Conservation (phyloP, 2,888 invertebrate genomes). For the Oligia latruncula region DNA sequence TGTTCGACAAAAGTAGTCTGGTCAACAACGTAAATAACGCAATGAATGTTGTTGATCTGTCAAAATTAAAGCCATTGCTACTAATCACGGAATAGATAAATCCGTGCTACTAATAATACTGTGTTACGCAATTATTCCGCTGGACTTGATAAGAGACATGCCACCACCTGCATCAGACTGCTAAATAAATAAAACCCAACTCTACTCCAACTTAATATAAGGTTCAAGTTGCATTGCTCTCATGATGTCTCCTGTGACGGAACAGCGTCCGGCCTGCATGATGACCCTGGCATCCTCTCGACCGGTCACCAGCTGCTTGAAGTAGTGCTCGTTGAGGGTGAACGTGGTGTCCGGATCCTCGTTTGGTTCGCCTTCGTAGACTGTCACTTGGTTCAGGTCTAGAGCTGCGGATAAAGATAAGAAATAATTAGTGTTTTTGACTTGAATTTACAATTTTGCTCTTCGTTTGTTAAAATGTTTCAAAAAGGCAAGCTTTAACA, state of each 20-base stretch:
- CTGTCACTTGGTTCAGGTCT: conserved; percentile 83
- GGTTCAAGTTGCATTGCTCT: conserved; percentile 89
- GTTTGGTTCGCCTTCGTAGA: conserved; percentile 86
- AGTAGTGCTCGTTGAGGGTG: conserved; percentile 85
- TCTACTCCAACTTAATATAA: conserved; percentile 75
- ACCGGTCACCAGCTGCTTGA: conserved; percentile 84
- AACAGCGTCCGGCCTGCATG: conserved; percentile 87
- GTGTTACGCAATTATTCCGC: too few relatives aligned
- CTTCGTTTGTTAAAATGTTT: too few relatives aligned
- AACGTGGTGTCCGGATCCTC: conserved; percentile 87
- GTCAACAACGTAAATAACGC: too few relatives aligned
- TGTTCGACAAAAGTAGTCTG: too few relatives aligned
- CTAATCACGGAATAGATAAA: too few relatives aligned
- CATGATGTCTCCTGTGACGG: conserved; percentile 89
- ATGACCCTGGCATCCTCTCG: conserved; percentile 83
- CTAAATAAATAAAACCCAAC: not conserved
- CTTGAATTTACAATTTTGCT: too few relatives aligned
- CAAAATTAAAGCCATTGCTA: too few relatives aligned
- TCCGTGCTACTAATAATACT: too few relatives aligned
- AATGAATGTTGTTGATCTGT: too few relatives aligned
- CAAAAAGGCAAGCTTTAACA: too few relatives aligned
- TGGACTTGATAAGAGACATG: not conserved
- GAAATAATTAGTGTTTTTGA: not conserved
- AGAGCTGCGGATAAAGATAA: conserved; percentile 78
- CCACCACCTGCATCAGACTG: not conserved